Conservation (phyloP, 2,113 vertebrate species). For the Ictidomys tridecemlineatus region DNA sequence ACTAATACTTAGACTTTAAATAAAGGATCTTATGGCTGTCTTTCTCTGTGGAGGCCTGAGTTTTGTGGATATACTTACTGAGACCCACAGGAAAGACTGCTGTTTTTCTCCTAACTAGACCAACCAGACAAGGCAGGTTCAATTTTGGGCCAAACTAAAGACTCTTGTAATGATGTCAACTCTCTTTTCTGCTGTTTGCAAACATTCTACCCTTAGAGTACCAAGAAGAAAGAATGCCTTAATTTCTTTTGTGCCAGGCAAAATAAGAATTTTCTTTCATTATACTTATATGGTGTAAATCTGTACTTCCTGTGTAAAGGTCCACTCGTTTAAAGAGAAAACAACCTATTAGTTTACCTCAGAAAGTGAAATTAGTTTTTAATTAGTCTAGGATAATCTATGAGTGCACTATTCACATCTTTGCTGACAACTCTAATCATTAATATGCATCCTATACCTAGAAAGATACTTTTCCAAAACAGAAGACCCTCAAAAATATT, state of each 20-base stretch:
- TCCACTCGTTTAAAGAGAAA: not conserved
- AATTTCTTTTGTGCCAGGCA: not conserved
- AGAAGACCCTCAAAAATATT: not conserved
- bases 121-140: not conserved
- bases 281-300: not conserved
- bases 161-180: not conserved
- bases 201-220: not conserved
- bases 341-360: not conserved
- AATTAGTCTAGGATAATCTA: not conserved
- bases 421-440: not conserved
- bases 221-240: not conserved
- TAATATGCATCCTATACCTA: not conserved
- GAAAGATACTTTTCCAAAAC: not conserved
- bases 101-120: not conserved
- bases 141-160: not conserved
- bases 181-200: not conserved
- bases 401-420: not conserved
- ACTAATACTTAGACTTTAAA: not conserved
- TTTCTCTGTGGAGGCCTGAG: not conserved
- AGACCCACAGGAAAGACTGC: not conserved
- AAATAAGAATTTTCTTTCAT: not conserved
- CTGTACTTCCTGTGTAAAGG: not conserved
- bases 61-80: not conserved
- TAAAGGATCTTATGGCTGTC: not conserved
- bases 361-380: not conserved